Percentiles rank a stretch among this genome's conserved stretches.
These are phyloP conservation scores for Drosophila pandora DNA, from an alignment of 1,140 invertebrate genomes.

Conservation along the genomic window DNA sequence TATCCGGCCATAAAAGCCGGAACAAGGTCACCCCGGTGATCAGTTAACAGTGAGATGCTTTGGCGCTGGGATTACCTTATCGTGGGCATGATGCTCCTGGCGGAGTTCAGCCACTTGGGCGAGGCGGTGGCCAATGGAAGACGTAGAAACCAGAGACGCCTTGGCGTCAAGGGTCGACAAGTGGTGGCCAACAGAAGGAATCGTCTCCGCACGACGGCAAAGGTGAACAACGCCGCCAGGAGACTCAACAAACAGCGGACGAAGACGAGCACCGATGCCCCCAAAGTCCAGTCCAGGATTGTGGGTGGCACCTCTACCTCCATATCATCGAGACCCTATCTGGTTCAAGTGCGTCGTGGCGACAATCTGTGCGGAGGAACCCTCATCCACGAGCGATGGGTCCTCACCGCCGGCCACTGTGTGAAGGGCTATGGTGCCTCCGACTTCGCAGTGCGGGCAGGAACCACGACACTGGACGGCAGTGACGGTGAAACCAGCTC, in stretches of 20 bases:
- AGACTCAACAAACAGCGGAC: constrained; percentile 3
- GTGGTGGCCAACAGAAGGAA: constrained; percentile 11
- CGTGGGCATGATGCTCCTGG: constrained; percentile 38
- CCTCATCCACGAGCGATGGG: constrained; percentile 22
- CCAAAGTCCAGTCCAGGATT: constrained; percentile 42
- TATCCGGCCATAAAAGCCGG: constrained; percentile 58
- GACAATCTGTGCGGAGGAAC: constrained; percentile 47
- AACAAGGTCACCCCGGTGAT: constrained; percentile 39
- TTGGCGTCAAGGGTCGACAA: not conserved
- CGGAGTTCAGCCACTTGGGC: constrained; percentile 14
- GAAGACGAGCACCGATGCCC: not conserved
- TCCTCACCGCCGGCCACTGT: constrained; percentile 58
- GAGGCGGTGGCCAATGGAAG: not conserved
- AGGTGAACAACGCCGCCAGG: not conserved
- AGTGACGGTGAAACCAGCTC: constrained; percentile 23
- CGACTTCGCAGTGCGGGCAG: constrained; percentile 27
- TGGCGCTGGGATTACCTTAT: constrained; percentile 53
- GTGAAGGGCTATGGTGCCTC: constrained; percentile 10
- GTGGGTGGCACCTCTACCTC: constrained; percentile 30
- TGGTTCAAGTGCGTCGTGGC: constrained; percentile 53
- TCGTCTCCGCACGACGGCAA: not conserved
- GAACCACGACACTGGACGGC: constrained; percentile 40
- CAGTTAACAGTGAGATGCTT: constrained; percentile 53
- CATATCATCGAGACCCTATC: constrained; percentile 13
- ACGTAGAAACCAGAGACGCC: constrained; percentile 6